Percentiles rank a stretch among this genome's conserved stretches.
phyloP scores from a whole-genome alignment of 2,888 invertebrate species.

The Pseudococcus longispinus region DNA sequence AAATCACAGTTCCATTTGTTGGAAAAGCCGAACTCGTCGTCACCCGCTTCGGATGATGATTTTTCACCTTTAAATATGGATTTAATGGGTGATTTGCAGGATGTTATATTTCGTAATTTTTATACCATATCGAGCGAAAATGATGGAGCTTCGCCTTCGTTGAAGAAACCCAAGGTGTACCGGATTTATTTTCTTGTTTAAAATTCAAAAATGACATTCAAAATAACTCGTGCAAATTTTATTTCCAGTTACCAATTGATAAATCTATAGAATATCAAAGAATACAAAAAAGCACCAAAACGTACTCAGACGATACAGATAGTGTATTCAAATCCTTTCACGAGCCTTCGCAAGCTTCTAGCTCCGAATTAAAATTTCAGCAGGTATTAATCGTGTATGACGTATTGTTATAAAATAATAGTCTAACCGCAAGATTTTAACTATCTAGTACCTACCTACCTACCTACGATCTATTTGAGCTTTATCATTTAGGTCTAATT shows the following conservation, averaged over 20 bases:
- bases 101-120: conserved; percentile 65
- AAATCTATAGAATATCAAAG: not conserved
- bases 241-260: conserved; percentile 33
- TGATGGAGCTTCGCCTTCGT: conserved; percentile 16
- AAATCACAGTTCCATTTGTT: conserved; percentile 50
- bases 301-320: not conserved
- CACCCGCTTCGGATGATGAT: conserved; percentile 47
- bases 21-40: conserved; percentile 21
- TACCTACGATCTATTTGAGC: not conserved
- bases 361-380: conserved; percentile 6
- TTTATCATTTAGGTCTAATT: not conserved
- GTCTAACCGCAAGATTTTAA: too few species aligned
- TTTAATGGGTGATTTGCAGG: conserved; percentile 73
- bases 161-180: conserved; percentile 14
- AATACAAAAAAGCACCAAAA: not conserved
- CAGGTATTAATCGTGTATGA: too few species aligned
- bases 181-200: not conserved
- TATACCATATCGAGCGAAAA: conserved; percentile 41
- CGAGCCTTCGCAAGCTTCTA: not conserved
- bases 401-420: too few species aligned
- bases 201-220: not conserved
- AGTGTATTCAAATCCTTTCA: not conserved
- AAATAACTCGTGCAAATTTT: not conserved
- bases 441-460: too few species aligned
- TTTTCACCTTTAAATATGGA: conserved; percentile 67